These are phyloP conservation scores for Falco novaeseelandiae DNA, from an alignment of 2,797 vertebrate genomes.

Conservation along the genomic window DNA sequence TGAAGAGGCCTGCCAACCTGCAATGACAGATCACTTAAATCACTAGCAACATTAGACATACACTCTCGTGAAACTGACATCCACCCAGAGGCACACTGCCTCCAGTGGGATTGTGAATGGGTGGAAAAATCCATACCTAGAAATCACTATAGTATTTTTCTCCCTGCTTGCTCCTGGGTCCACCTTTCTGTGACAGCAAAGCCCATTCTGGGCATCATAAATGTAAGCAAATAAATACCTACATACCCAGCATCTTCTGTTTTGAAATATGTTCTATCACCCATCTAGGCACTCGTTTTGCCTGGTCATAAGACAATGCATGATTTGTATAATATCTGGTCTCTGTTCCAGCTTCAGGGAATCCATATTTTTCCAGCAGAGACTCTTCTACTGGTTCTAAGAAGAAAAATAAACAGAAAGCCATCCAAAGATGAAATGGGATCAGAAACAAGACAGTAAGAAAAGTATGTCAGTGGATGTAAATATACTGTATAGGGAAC, in stretches of 20 bases:
- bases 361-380: slow-evolving; percentile 79
- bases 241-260: slow-evolving; percentile 79
- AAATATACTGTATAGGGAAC: background rate
- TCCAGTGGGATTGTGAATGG: background rate
- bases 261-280: slow-evolving; percentile 86
- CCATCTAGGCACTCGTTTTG: slow-evolving; percentile 83
- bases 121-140: background rate
- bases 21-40: background rate
- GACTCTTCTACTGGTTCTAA: slow-evolving; percentile 65
- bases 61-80: background rate
- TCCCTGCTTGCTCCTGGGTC: background rate
- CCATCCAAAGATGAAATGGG: background rate
- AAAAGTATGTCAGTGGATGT: background rate
- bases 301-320: slow-evolving; percentile 84
- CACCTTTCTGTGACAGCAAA: background rate
- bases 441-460: background rate
- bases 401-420: background rate
- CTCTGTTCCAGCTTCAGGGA: slow-evolving; percentile 81
- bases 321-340: slow-evolving; percentile 82
- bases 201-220: background rate
- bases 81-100: background rate
- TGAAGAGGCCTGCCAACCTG: background rate
- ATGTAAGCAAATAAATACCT: background rate
- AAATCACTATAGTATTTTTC: background rate
- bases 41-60: background rate